phyloP scores from a whole-genome alignment of 2,888 invertebrate species.

The Biston stratarius region DNA sequence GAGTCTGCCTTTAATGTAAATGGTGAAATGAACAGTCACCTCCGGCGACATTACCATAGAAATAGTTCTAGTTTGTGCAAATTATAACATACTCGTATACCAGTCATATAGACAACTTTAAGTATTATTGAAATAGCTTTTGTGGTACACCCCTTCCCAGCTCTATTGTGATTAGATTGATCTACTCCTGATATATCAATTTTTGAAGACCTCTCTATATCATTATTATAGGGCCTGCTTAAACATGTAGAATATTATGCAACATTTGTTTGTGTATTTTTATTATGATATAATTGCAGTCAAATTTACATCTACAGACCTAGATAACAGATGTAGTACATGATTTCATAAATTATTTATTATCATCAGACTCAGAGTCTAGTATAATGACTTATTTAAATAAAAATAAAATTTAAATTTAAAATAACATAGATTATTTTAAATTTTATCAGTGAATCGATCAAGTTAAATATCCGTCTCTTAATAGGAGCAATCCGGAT shows the following conservation, averaged over 20 bases:
- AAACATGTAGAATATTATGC: too few species aligned
- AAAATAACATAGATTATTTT: neutral
- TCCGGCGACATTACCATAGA: slow-evolving; percentile 22
- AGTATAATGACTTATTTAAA: too few species aligned
- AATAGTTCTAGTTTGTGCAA: slow-evolving; percentile 21
- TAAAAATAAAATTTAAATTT: too few species aligned
- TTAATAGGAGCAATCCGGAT: slow-evolving; percentile 37
- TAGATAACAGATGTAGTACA: too few species aligned
- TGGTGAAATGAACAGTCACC: slow-evolving; percentile 20
- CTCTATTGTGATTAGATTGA: neutral
- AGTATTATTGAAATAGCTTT: slow-evolving; percentile 8
- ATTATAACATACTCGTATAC: slow-evolving; percentile 11
- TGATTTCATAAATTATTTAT: too few species aligned
- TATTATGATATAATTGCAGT: too few species aligned
- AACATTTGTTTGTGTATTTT: too few species aligned
- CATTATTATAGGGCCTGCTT: too few species aligned
- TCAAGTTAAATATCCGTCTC: slow-evolving; percentile 11
- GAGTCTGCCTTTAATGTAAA: slow-evolving; percentile 37
- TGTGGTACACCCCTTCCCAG: neutral
- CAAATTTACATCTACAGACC: too few species aligned
- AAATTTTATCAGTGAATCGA: slow-evolving; percentile 10
- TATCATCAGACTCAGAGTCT: too few species aligned
- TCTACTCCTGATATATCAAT: neutral
- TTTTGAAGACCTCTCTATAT: too few species aligned
- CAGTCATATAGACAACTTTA: neutral